phyloP scores from a whole-genome alignment of 2,113 vertebrate species.

The Amblyornis subalaris region DNA sequence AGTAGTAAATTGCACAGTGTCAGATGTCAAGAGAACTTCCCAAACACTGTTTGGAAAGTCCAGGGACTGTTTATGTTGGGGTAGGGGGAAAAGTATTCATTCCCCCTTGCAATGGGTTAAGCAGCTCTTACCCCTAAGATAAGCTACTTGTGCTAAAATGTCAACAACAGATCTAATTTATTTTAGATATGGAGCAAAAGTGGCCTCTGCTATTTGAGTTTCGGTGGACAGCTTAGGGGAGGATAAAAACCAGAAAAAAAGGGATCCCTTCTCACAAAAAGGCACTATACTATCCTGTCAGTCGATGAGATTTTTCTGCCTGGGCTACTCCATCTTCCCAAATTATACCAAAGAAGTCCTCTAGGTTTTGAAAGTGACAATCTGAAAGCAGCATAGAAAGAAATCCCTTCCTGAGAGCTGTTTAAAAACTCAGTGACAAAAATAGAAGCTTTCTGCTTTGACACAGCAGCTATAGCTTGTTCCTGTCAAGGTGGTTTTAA shows the following conservation, averaged over 20 bases:
- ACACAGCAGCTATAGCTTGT: not conserved
- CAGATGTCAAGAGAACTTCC: slow-evolving; percentile 49
- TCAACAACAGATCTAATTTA: slow-evolving; percentile 46
- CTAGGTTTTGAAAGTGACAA: not conserved
- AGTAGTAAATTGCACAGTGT: slow-evolving; percentile 17
- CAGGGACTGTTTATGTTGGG: slow-evolving; percentile 19
- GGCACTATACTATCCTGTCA: not conserved
- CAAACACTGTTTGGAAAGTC: slow-evolving; percentile 23
- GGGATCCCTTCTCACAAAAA: not conserved
- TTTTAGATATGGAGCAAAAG: slow-evolving; percentile 8
- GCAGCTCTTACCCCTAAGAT: slow-evolving; percentile 48
- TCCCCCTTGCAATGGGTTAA: slow-evolving; percentile 19
- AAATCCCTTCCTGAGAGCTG: not conserved
- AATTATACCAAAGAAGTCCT: not conserved
- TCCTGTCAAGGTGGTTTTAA: slow-evolving; percentile 30
- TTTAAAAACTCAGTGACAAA: not conserved
- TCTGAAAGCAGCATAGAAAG: not conserved
- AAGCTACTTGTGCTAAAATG: slow-evolving; percentile 52
- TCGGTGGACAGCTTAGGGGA: not conserved
- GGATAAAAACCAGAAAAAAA: not conserved
- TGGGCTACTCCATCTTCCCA: not conserved
- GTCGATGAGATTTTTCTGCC: not conserved
- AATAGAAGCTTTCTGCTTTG: slow-evolving; percentile 12
- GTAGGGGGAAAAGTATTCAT: not conserved
- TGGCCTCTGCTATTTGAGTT: not conserved